Percentiles rank a stretch among this genome's conserved stretches.
Evolutionary conservation across 23 tunicate species (phyloP).

Genomic region (Oikopleura vanhoeffeni): DNA sequence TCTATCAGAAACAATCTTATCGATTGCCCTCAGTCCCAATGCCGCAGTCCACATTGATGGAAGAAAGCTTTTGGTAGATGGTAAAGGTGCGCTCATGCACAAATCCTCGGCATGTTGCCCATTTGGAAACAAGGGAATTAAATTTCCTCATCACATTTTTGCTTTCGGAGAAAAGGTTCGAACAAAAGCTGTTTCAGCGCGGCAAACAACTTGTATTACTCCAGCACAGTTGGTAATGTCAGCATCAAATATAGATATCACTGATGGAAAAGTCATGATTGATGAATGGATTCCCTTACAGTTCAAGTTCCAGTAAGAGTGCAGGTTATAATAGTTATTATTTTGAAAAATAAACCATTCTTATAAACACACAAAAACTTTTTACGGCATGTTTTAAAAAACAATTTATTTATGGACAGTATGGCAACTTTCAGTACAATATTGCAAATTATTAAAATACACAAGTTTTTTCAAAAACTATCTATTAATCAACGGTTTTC

Average conservation of each 20-base stretch:
- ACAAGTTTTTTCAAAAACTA: no score
- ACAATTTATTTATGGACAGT: no score
- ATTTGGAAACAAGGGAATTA: constrained; percentile 73
- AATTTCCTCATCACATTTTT: constrained; percentile 59
- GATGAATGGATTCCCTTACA: constrained; percentile 55
- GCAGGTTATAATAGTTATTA: neutral
- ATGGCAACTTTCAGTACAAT: no score
- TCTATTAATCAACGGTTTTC: no score
- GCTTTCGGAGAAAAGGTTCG: constrained; percentile 89
- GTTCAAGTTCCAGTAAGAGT: no score
- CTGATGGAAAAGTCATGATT: constrained; percentile 42
- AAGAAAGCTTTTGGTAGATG: constrained; percentile 60
- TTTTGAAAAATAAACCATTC: neutral
- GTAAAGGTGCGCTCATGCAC: constrained; percentile 62
- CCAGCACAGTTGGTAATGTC: constrained; percentile 50
- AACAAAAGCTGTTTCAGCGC: constrained; percentile 61
- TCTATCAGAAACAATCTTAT: constrained; percentile 54
- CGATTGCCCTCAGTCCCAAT: constrained; percentile 61
- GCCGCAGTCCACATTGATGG: constrained; percentile 69
- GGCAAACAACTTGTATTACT: constrained; percentile 62
- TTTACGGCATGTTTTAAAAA: no score
- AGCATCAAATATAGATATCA: constrained; percentile 22
- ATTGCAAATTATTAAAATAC: no score
- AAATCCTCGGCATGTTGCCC: constrained; percentile 78
- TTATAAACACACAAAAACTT: neutral